Conservation (phyloP, 92 coral and sea anemone species). For the Phymanthus crucifer region DNA sequence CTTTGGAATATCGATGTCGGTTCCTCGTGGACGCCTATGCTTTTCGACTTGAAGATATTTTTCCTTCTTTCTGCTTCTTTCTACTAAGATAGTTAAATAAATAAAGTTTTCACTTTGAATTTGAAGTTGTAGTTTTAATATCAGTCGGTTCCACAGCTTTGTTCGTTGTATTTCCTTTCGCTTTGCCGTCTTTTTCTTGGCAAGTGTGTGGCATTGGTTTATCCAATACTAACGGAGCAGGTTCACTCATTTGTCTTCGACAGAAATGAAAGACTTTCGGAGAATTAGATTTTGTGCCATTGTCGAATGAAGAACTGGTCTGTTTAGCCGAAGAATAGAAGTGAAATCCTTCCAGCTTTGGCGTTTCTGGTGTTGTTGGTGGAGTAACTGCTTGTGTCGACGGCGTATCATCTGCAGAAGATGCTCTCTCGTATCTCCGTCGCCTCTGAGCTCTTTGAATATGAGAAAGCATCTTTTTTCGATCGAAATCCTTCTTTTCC, state of each 20-base stretch:
- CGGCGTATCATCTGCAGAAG: conserved; percentile 36
- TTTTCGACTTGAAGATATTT: too few relatives aligned
- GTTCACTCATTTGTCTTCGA: conserved; percentile 35
- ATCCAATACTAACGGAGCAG: conserved; percentile 11
- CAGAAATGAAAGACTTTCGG: conserved; percentile 7
- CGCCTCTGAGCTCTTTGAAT: conserved; percentile 62
- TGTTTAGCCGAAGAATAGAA: conserved; percentile 41
- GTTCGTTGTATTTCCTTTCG: too few relatives aligned
- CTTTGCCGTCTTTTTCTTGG: neutral
- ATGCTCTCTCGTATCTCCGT: conserved; percentile 57
- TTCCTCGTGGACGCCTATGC: neutral
- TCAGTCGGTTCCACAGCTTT: neutral
- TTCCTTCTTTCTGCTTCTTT: too few relatives aligned
- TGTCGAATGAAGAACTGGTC: neutral
- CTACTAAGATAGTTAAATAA: too few relatives aligned
- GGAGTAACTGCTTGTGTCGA: conserved; percentile 44
- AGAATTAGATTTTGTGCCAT: neutral
- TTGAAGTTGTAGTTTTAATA: neutral
- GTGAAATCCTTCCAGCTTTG: conserved; percentile 65
- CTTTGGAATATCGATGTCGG: neutral
- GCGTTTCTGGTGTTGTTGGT: conserved; percentile 52
- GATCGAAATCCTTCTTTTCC: neutral
- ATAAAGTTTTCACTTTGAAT: neutral
- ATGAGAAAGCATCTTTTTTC: conserved; percentile 44
- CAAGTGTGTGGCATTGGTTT: neutral